Evolutionary conservation across 2,888 invertebrate species (phyloP).

Genomic region (Matsumyia berberina): DNA sequence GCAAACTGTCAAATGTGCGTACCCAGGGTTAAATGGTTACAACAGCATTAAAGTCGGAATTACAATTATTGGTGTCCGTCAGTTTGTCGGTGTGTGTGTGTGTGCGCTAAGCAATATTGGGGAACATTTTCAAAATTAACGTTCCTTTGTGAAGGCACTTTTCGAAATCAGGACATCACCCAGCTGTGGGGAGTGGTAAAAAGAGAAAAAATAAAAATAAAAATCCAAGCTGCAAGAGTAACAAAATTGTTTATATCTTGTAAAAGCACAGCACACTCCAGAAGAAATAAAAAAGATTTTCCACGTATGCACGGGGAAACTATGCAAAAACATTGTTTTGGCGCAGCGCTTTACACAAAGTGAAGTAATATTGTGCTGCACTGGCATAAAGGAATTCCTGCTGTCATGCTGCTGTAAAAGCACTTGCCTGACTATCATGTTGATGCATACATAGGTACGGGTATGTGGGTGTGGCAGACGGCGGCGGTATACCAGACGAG

Average conservation of each 20-base stretch:
- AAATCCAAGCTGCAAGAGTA: constrained; percentile 13
- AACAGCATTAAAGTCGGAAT: constrained; percentile 20
- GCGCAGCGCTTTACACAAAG: constrained; percentile 27
- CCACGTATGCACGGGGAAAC: constrained; percentile 21
- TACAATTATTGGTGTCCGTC: constrained; percentile 26
- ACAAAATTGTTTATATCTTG: constrained; percentile 26
- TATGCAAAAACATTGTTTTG: constrained; percentile 55
- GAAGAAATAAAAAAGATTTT: neutral
- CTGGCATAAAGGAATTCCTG: constrained; percentile 54
- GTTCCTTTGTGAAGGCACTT: neutral
- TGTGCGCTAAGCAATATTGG: neutral
- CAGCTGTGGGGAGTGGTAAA: neutral
- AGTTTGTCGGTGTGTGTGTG: neutral
- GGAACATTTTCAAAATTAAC: neutral
- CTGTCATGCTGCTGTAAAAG: constrained; percentile 12
- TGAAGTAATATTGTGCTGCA: constrained; percentile 43
- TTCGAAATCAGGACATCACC: constrained; percentile 2
- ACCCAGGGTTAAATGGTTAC: constrained; percentile 30
- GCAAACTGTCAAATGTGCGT: constrained; percentile 41
- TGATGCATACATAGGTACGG: neutral
- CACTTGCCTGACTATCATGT: constrained; percentile 19
- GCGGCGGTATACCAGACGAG: neutral
- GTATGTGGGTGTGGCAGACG: neutral
- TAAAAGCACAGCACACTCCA: neutral
- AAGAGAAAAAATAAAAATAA: neutral